Base-by-base conservation (phyloP, 1,140 invertebrate genomes). In the Drosophila navojoa region DNA sequence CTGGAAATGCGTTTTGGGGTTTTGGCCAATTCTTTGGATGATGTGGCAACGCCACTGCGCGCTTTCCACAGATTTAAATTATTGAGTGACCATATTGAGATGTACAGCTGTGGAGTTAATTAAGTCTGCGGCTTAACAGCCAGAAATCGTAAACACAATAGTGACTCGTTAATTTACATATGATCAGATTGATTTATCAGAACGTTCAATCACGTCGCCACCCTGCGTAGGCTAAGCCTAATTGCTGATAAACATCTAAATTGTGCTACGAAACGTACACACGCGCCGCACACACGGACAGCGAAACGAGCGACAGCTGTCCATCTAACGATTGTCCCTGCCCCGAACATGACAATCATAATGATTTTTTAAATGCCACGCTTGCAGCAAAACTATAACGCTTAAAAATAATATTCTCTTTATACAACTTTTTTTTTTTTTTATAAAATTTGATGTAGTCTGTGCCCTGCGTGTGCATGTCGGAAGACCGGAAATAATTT, bases 401-500 rank as follows among this genome's bases (percentile, higher is more conserved):
- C 79, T 86, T 77, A 90, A 90, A 89, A 84, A 84, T 76, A 78
- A 76, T 80, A 49, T 71, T 74, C 64, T 69, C 32, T 47, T 63
- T 59, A 38, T 38, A 38, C 11, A 11, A 11, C 0, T 38, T 61
- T 79, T 61, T 79, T 3, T 38, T 61, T 79, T 61, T 79, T 76
- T 55, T 62, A 47, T 45, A 71, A 55, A 67, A 73, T 71, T 61
- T 32, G 32, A 32, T 32, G 32, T 32, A 32, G 32, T 32, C 32
- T 32, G 5, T 58, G 22, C 13, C 58, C 63, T 66, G 63, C 54
- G 40, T 66, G 73, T 86, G 84, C 84, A 84, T 89, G 85, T 89
- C 77, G 45, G 80, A 89, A 84, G 79, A 89, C 84, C 84, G 84
- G 84, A 89, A 89, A 89, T 89, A 89, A 89, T 89, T 89, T 90